A percentile compares a stretch with the other conserved stretches of the same genome.
phyloP scores from a whole-genome alignment of 2,888 invertebrate genomes.

The Diplazon laetatorius region DNA sequence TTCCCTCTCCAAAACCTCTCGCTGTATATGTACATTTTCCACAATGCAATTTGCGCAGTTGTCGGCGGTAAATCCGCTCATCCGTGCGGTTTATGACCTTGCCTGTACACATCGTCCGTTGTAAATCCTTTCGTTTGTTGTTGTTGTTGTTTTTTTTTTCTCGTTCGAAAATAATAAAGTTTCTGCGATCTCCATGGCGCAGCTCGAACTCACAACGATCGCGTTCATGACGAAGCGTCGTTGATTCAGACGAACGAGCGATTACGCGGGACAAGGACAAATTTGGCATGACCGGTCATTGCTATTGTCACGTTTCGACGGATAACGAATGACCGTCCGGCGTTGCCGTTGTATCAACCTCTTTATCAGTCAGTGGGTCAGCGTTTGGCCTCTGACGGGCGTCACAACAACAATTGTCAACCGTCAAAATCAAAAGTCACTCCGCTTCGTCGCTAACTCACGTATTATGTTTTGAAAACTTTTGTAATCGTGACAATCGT shows the following conservation, averaged over 20 bases:
- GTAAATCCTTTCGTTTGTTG: background rate
- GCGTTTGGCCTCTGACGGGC: background rate
- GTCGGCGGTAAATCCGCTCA: conserved; percentile 12
- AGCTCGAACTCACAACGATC: too few relatives aligned
- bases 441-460: background rate
- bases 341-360: background rate
- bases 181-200: conserved; percentile 13
- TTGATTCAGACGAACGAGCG: background rate
- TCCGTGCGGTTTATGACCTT: conserved; percentile 24
- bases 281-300: background rate
- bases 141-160: conserved; percentile 1
- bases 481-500: background rate
- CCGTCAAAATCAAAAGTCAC: conserved; percentile 49
- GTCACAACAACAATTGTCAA: conserved; percentile 35
- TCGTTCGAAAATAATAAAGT: background rate
- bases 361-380: conserved; percentile 31
- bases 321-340: background rate
- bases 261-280: background rate
- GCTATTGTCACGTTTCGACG: background rate
- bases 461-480: conserved; percentile 20
- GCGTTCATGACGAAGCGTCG: too few relatives aligned
- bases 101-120: background rate
- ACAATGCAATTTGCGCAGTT: conserved; percentile 26
- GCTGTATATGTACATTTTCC: background rate
- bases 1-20: background rate